Evolutionary conservation across 2,888 invertebrate genomes (phyloP), one percentile per base, ranked within the genome.

Genomic region (Reticulitermes lucifugus): DNA sequence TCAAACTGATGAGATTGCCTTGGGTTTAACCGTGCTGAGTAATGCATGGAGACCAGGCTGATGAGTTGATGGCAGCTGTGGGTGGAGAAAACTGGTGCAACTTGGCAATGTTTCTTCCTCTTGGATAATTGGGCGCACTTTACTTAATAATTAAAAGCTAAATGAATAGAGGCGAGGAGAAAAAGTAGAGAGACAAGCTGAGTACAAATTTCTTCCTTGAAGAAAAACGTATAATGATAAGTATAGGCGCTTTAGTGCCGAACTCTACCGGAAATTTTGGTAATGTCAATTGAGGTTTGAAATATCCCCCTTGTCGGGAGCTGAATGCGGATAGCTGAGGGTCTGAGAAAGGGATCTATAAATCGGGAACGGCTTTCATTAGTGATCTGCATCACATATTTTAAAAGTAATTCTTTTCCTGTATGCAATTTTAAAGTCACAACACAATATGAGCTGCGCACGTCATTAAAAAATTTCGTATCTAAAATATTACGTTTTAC

Each of bases 141-240:
- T 77, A 46, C 77, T 77, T 77, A 77, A 46, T 46, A 77, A 77
- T 46, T 46, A 77, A 46, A 77, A 77, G 77, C n/a, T 77, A 46
- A 46, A 46, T 46, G 77, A 46, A 77, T 41, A 46, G 77, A 77
- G 25, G 43, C 43, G 6, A 77, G 10, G 77, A 77, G 21, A 65
- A 14, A 77, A 43, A 25, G 75, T 43, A 79, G 70, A 60, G 79
- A 82, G 41, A 83, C 41, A 29, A 25, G 46, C 41, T 59, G 59
- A 65, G 51, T 60, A 41, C 43, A 21, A 35, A 81, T 77, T 79
- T 83, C 71, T 82, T 73, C 73, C 22, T 55, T 84, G n/a, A 85
- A 86, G 80, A 85, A 41, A 80, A 73, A n/a, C 65, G 65, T 12
- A n/a, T n/a, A n/a, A 65, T 65, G 65, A n/a, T 25, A 65, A n/a